A percentile compares a stretch with the other conserved stretches of the same genome.
phyloP scores from a whole-genome alignment of 2,113 vertebrate genomes.

The Pavo muticus region DNA sequence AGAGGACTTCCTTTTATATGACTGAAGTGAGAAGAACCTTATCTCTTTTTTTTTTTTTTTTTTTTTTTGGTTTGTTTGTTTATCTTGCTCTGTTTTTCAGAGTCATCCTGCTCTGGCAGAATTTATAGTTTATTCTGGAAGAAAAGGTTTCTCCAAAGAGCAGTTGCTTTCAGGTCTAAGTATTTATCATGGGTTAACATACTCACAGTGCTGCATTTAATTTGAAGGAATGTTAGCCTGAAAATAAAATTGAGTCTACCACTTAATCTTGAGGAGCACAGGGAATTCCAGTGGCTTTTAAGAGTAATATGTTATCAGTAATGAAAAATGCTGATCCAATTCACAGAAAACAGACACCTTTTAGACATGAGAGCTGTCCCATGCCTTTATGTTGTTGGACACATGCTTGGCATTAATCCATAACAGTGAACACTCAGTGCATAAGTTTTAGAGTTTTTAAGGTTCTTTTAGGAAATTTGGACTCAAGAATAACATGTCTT shows the following conservation, averaged over 20 bases:
- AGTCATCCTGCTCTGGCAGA: not conserved
- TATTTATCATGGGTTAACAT: not conserved
- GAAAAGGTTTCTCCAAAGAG: not conserved
- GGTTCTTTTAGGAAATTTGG: not conserved
- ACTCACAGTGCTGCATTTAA: not conserved
- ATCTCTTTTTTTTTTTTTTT: not conserved
- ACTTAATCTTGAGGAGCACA: not conserved
- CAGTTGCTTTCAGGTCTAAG: not conserved
- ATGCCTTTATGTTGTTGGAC: not conserved
- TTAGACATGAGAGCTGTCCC: not conserved
- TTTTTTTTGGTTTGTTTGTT: too few species aligned
- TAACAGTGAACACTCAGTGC: not conserved
- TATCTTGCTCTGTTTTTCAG: not conserved
- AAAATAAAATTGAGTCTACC: not conserved
- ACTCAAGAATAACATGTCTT: not conserved
- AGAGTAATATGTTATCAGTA: not conserved
- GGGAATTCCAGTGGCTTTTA: not conserved
- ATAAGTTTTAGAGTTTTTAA: not conserved
- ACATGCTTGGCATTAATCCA: not conserved
- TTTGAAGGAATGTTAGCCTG: not conserved
- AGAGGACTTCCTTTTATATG: not conserved
- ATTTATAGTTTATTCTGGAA: not conserved
- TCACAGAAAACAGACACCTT: not conserved
- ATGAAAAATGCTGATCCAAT: not conserved
- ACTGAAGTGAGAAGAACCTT: not conserved